Percentiles rank a stretch among this genome's conserved stretches.
phyloP scores from a whole-genome alignment of 2,797 vertebrate genomes.

The Onychomys arenicola region DNA sequence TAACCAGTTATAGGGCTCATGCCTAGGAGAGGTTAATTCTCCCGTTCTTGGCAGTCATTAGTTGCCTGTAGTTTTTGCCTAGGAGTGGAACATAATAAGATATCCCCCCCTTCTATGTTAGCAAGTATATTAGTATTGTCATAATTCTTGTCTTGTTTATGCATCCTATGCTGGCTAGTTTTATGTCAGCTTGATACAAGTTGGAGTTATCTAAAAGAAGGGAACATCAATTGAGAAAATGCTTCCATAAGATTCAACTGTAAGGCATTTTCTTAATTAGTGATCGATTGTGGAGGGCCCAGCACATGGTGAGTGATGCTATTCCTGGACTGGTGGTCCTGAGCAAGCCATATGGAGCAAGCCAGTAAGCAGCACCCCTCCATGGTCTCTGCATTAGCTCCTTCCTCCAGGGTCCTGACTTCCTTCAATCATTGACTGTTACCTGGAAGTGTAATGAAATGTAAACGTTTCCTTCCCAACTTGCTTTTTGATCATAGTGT shows the following conservation, averaged over 20 bases:
- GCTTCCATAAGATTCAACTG: not conserved
- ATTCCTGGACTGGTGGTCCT: not conserved
- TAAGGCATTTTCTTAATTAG: not conserved
- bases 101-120: not conserved
- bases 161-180: not conserved
- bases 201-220: not conserved
- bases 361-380: not conserved
- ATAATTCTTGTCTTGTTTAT: not conserved
- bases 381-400: not conserved
- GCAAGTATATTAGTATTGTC: not conserved
- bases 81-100: not conserved
- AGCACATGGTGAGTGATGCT: not conserved
- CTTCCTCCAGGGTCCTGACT: not conserved
- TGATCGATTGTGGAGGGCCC: not conserved
- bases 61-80: not conserved
- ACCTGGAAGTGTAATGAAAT: not conserved
- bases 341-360: not conserved
- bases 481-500: not conserved
- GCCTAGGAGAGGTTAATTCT: not conserved
- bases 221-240: not conserved
- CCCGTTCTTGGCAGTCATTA: not conserved
- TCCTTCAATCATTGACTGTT: not conserved
- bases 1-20: not conserved
- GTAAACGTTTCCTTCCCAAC: not conserved
- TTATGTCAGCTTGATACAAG: not conserved